A percentile compares a stretch with the other conserved stretches of the same genome.
phyloP scores from a whole-genome alignment of 2,888 invertebrate species.

The Eupithecia exiguata region DNA sequence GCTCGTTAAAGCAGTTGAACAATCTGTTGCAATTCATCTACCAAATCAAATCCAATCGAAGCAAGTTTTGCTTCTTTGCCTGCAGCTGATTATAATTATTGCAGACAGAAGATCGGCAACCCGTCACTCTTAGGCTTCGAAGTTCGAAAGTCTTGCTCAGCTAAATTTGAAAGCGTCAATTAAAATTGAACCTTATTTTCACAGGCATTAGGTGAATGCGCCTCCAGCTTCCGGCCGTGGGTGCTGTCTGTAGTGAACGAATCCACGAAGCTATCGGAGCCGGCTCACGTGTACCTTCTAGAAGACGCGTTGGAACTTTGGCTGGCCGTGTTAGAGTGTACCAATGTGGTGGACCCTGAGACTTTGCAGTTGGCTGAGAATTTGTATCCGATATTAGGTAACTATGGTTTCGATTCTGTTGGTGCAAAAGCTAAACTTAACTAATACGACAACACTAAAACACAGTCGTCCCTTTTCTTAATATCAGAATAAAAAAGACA shows the following conservation, averaged over 20 bases:
- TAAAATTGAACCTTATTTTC: slow-evolving; percentile 19
- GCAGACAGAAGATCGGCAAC: too few relatives aligned
- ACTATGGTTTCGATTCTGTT: slow-evolving; percentile 41
- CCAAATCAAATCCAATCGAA: too few relatives aligned
- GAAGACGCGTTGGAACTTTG: slow-evolving; percentile 97
- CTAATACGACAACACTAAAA: too few relatives aligned
- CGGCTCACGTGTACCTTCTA: slow-evolving; percentile 93
- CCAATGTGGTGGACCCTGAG: slow-evolving; percentile 83
- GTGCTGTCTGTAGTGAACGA: slow-evolving; percentile 81
- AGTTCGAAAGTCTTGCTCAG: too few relatives aligned
- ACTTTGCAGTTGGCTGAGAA: slow-evolving; percentile 90
- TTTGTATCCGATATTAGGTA: slow-evolving; percentile 89
- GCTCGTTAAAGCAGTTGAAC: too few relatives aligned
- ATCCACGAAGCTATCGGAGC: slow-evolving; percentile 89
- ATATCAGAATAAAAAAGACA: too few relatives aligned
- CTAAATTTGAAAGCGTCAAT: neutral
- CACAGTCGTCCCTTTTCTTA: too few relatives aligned
- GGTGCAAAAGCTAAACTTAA: too few relatives aligned
- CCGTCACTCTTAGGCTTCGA: too few relatives aligned
- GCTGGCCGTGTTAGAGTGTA: slow-evolving; percentile 91
- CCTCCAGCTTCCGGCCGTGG: slow-evolving; percentile 85
- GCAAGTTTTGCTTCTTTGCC: too few relatives aligned
- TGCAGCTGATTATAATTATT: too few relatives aligned
- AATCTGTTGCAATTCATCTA: too few relatives aligned
- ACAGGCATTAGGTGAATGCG: slow-evolving; percentile 84